Base-by-base conservation (phyloP, 2,888 invertebrate species). In the Nyleta sp. region DNA sequence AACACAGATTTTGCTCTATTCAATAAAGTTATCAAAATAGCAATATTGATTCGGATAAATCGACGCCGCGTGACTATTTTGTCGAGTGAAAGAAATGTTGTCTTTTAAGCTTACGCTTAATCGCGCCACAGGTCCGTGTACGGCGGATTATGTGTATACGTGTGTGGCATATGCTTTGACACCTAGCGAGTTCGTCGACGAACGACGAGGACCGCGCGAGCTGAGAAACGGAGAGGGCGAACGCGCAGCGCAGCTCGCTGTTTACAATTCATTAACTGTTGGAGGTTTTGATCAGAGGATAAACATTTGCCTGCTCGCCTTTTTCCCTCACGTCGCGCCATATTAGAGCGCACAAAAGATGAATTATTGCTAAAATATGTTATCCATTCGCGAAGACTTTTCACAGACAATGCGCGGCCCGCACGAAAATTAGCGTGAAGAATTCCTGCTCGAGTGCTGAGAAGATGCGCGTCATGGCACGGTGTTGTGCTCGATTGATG, bases 211-310 rank as follows among this genome's bases (percentile, higher is more conserved):
- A 38, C 48, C 5, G 22, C 22, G n/a, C 33, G 42, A 46, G 24
- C 44, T 28, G 65, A 55, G 65, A 13, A 31, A 70, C 42, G 52
- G 52, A 31, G 28, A 60, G 42, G 35, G 13, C 33, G 33, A 35
- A 15, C 11, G 31, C 17, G 11, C 57, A 71, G 60, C 72, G 42
- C 35, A 53, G 17, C 50, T 50, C 55, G 59, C 81, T 87, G 84
- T 87, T 87, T 84, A 84, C 87, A 84, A 85, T 87, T 86, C 86
- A 87, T 87, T 87, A 86, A 82, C 83, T 81, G 80, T 81, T 80
- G 78, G 68, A 80, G 83, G 84, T 87, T 85, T 86, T 84, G 84
- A 87, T 85, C 84, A 83, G 76, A 50, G 81, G 52, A 81, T 83
- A 86, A 87, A 87, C 81, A 84, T 85, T 84, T 83, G 82, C 78